phyloP scores from a whole-genome alignment of 2,888 invertebrate species.

The Morpho helenor region DNA sequence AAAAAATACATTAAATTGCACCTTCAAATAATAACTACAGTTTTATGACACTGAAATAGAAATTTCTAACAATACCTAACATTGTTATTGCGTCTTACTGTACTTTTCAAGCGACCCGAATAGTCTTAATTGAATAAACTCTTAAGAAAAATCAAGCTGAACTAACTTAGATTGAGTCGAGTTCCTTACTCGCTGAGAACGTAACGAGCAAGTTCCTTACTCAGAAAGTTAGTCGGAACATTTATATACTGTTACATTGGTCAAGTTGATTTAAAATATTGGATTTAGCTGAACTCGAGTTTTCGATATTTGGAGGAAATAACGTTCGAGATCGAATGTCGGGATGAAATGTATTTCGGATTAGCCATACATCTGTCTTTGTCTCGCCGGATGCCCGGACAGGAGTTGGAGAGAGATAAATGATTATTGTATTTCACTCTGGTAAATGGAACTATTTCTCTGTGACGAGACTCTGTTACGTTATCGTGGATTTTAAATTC shows the following conservation, averaged over 20 bases:
- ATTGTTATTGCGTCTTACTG: not conserved
- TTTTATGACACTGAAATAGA: too few species aligned
- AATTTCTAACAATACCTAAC: not conserved
- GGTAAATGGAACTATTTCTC: slow-evolving; percentile 4
- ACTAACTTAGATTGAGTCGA: not conserved
- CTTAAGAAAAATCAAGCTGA: slow-evolving; percentile 4
- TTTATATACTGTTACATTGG: slow-evolving; percentile 4
- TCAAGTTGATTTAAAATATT: slow-evolving; percentile 30
- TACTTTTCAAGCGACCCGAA: not conserved
- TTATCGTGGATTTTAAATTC: too few species aligned
- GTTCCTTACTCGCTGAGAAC: not conserved
- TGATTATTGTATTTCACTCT: slow-evolving; percentile 10
- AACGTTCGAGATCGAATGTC: slow-evolving; percentile 30
- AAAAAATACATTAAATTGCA: too few species aligned
- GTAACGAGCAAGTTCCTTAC: slow-evolving; percentile 4
- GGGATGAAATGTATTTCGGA: slow-evolving; percentile 29
- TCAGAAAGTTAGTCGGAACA: slow-evolving; percentile 2
- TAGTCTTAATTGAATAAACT: slow-evolving; percentile 9
- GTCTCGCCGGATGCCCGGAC: slow-evolving; percentile 16
- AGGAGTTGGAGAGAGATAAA: slow-evolving; percentile 25
- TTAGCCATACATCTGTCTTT: slow-evolving; percentile 27
- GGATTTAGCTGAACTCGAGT: slow-evolving; percentile 24
- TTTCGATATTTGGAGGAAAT: slow-evolving; percentile 41
- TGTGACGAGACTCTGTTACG: too few species aligned
- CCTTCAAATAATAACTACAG: too few species aligned